Evolutionary conservation across 1,140 invertebrate genomes (phyloP), one percentile per base, ranked within the genome.

Genomic region (Theocolax elegans): DNA sequence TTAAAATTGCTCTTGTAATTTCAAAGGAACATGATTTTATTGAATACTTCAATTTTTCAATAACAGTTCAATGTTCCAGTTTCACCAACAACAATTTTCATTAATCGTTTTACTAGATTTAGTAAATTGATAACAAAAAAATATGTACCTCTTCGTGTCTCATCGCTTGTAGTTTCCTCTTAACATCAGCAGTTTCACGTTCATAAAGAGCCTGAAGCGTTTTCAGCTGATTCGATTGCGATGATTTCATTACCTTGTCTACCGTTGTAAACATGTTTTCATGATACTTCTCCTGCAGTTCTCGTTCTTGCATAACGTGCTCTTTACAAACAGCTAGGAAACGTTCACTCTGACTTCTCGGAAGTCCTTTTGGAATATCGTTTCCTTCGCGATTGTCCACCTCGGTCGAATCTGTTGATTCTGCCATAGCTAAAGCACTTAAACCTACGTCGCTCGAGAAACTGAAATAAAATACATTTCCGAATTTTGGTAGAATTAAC

Each of bases 261-360:
- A 94, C 87, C 1, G 90, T 89, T 6, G 88, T 83, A 81, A 91
- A 94, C 70, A 93, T 90, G 65, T 89, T 87, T 67, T 95, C 93
- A 78, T 96, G 92, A 80, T 96, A 96, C 76, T 94, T 93, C 80
- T 95, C 90, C 44, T 92, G 89, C 31, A 96, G 80, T 72, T 95
- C 94, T 21, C 91, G 88, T 82, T 97, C 95, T 54, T 91, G 89
- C 35, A 88, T 82, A 1, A 91, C 88, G 53, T 94, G 93, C 56
- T 94, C 93, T 29, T 89, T 88, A 74, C 88, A 89, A 17, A 93
- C 86, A 0, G 88, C 86, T 15, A 93, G 81, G 74, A 92, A 82
- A 17, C 89, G 87, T 70, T 93, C 90, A 15, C 91, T 91, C 69
- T 93, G 91, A 73, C 89, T 91, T 71, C 90, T 83, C 0, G 86